phyloP scores from a whole-genome alignment of 2,888 invertebrate species.

The Phyllotreta cruciferae region DNA sequence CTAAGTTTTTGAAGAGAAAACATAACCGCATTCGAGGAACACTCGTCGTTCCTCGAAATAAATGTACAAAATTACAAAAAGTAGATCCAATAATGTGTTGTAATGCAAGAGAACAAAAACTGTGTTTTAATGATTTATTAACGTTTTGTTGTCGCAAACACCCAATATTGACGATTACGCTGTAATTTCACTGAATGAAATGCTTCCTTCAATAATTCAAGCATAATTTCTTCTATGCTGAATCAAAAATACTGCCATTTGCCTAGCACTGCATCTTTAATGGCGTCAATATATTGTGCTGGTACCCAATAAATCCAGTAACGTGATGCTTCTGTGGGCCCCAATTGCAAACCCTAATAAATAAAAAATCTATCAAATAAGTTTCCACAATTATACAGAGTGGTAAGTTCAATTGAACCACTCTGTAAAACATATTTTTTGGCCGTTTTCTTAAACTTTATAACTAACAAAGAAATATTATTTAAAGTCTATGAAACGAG shows the following conservation, averaged over 20 bases:
- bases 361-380: slow-evolving; percentile 12
- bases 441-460: background rate
- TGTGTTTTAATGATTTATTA: background rate
- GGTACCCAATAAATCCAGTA: slow-evolving; percentile 97
- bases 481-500: background rate
- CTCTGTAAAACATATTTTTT: background rate
- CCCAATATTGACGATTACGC: background rate
- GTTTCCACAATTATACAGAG: slow-evolving; percentile 1
- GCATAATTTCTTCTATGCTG: background rate
- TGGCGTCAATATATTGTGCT: slow-evolving; percentile 87
- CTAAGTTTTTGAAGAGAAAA: slow-evolving; percentile 8
- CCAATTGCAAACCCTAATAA: slow-evolving; percentile 76
- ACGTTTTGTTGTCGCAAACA: slow-evolving; percentile 8
- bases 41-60: slow-evolving; percentile 19
- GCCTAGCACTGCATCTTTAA: slow-evolving; percentile 88
- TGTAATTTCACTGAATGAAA: slow-evolving; percentile 8
- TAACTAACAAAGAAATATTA: background rate
- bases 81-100: slow-evolving; percentile 27
- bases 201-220: slow-evolving; percentile 14
- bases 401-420: background rate
- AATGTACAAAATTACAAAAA: slow-evolving; percentile 41
- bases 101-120: slow-evolving; percentile 9
- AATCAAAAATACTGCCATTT: slow-evolving; percentile 82
- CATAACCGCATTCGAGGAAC: slow-evolving; percentile 12
- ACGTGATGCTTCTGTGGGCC: slow-evolving; percentile 88